phyloP scores from a whole-genome alignment of 2,797 vertebrate genomes.

The Pristis pectinata region DNA sequence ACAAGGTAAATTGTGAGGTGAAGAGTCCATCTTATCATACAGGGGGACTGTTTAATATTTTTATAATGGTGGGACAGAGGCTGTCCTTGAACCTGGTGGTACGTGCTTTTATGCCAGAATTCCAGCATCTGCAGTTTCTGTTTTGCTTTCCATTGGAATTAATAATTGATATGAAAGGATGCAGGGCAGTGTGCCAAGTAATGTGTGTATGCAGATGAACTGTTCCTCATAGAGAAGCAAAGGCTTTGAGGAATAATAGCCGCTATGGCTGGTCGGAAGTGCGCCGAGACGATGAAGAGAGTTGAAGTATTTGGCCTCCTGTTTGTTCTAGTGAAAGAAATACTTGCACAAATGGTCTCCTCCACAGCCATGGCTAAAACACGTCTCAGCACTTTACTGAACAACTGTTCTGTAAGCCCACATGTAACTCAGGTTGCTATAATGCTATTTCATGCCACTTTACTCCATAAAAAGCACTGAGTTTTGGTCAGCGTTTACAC shows the following conservation, averaged over 20 bases:
- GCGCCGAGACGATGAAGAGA: background rate
- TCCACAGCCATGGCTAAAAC: background rate
- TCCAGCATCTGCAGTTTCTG: too few relatives aligned
- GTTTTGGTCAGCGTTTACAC: background rate
- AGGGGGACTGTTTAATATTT: too few relatives aligned
- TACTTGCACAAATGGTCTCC: background rate
- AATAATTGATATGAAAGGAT: slow-evolving; percentile 1
- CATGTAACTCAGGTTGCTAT: background rate
- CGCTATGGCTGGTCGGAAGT: background rate
- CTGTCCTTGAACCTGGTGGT: too few relatives aligned
- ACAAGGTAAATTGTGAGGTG: too few relatives aligned
- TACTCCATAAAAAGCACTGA: background rate
- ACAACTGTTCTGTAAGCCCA: background rate
- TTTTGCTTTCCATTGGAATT: background rate
- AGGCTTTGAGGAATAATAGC: background rate
- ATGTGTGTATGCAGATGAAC: background rate
- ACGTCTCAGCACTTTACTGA: background rate
- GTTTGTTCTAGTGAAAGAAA: background rate
- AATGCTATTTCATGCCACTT: background rate
- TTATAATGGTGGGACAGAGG: too few relatives aligned
- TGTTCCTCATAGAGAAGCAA: background rate
- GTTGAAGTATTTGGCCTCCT: background rate
- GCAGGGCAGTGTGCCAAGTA: background rate
- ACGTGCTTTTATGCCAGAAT: too few relatives aligned
- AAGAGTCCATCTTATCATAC: too few relatives aligned